phyloP scores from a whole-genome alignment of 2,113 vertebrate species.

The Onychorhynchus coronatus region DNA sequence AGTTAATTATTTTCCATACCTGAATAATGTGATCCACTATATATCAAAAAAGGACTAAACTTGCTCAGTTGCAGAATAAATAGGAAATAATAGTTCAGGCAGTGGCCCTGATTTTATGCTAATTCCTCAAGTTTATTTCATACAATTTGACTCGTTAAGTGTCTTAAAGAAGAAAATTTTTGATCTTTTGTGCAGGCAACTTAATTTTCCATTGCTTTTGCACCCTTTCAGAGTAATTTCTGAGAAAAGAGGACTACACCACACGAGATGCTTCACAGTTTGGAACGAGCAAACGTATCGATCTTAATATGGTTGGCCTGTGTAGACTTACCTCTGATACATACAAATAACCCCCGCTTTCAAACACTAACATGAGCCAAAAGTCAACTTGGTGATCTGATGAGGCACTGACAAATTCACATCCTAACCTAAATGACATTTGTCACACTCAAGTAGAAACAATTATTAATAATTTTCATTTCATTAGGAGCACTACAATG shows the following conservation, averaged over 20 bases:
- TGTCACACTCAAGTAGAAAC: constrained; percentile 78
- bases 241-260: not conserved
- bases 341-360: not conserved
- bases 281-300: not conserved
- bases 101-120: not conserved
- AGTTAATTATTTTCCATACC: not conserved
- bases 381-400: constrained; percentile 17
- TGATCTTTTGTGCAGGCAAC: not conserved
- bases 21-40: not conserved
- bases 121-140: not conserved
- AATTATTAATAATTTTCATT: constrained; percentile 84
- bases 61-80: not conserved
- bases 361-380: not conserved
- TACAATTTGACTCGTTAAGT: not conserved
- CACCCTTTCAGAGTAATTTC: not conserved
- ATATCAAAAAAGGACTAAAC: not conserved
- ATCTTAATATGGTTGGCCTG: not conserved
- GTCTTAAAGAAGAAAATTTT: not conserved
- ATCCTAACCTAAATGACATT: constrained; percentile 76
- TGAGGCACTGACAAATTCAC: constrained; percentile 26
- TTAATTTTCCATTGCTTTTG: not conserved
- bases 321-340: not conserved
- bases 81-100: not conserved
- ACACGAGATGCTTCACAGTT: not conserved
- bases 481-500: constrained; percentile 80